phyloP scores from a whole-genome alignment of 2,888 invertebrate species.

The Celastrina argiolus region DNA sequence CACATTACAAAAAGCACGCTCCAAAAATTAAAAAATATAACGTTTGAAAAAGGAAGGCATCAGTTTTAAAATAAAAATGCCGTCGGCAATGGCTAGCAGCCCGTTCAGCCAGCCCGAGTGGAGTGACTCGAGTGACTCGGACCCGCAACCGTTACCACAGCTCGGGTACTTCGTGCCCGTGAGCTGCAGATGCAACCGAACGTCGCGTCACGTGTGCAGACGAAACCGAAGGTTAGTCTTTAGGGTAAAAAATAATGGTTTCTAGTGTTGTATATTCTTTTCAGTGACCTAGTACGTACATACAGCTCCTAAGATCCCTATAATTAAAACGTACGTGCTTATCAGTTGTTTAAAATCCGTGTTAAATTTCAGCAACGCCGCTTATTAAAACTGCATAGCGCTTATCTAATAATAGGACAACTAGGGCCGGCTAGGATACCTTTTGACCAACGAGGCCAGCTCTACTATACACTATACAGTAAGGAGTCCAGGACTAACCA shows the following conservation, averaged over 20 bases:
- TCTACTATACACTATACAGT: no score
- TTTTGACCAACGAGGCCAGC: no score
- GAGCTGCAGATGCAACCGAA: conserved; percentile 64
- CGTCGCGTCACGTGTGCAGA: conserved; percentile 64
- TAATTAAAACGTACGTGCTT: no score
- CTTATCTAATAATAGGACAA: no score
- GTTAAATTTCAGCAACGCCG: no score
- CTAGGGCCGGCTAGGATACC: no score
- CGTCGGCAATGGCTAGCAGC: conserved; percentile 57
- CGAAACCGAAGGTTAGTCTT: conserved; percentile 62
- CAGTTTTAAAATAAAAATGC: conserved; percentile 44
- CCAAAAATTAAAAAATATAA: conserved; percentile 10
- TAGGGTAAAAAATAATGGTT: background rate
- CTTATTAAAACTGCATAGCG: no score
- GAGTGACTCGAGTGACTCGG: conserved; percentile 71
- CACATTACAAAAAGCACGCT: background rate
- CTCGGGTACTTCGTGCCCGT: conserved; percentile 80
- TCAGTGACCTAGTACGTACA: no score
- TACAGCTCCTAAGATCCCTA: no score
- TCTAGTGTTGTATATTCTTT: background rate
- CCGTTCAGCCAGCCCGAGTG: conserved; percentile 70
- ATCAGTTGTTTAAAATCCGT: no score
- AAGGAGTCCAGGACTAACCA: no score
- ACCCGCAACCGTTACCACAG: conserved; percentile 67
- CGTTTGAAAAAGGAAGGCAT: conserved; percentile 14